A percentile compares a stretch with the other conserved stretches of the same genome.
Conservation (phyloP, 2,113 vertebrate genomes). For the Origma solitaria region DNA sequence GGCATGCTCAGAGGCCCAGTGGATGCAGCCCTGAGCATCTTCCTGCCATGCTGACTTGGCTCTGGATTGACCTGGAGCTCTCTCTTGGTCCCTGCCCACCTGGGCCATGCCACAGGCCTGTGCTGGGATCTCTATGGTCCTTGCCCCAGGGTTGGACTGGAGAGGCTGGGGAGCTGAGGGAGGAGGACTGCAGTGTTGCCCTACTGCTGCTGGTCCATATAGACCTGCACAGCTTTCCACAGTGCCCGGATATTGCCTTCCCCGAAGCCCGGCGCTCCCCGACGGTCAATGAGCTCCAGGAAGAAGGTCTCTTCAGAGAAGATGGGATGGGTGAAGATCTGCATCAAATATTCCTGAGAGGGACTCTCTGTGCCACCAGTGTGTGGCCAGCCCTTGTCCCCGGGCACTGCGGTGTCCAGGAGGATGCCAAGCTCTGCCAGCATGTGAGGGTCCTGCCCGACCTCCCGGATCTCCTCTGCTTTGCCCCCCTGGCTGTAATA, state of each 20-base stretch:
- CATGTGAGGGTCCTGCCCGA: slow-evolving; percentile 72
- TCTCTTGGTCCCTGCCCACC: background rate
- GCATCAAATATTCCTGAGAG: slow-evolving; percentile 75
- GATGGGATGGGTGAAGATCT: slow-evolving; percentile 90
- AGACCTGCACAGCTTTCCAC: slow-evolving; percentile 86
- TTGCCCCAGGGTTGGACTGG: background rate
- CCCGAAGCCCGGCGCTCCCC: slow-evolving; percentile 85
- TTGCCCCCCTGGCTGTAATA: slow-evolving; percentile 87
- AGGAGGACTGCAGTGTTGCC: background rate
- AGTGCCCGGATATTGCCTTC: slow-evolving; percentile 90
- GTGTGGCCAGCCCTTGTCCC: background rate
- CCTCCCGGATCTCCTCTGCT: slow-evolving; percentile 76
- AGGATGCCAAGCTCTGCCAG: slow-evolving; percentile 85
- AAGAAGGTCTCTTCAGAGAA: slow-evolving; percentile 91
- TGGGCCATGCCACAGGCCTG: background rate
- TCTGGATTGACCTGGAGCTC: background rate
- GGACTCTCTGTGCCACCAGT: background rate
- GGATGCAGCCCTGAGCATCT: background rate
- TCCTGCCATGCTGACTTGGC: accelerated
- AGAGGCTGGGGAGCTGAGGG: background rate
- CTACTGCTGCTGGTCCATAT: slow-evolving; percentile 70
- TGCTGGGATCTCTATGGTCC: accelerated
- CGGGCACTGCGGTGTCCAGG: slow-evolving; percentile 74
- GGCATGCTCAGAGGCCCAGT: accelerated
- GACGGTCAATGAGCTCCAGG: slow-evolving; percentile 91